Evolutionary conservation across 2,113 vertebrate genomes (phyloP).

Genomic region (Oncorhynchus clarkii): DNA sequence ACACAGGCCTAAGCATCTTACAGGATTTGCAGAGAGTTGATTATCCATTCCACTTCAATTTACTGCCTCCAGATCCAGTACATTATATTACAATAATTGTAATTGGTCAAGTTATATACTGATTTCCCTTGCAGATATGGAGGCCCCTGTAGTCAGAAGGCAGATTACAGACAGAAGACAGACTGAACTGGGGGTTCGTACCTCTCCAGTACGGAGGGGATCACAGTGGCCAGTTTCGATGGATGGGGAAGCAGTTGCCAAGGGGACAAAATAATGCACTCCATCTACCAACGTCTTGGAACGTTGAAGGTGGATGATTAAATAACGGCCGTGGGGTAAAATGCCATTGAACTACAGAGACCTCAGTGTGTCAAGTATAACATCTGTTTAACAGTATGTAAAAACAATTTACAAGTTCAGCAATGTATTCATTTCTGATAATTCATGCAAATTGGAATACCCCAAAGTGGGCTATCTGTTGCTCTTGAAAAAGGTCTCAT

Average conservation of each 20-base stretch:
- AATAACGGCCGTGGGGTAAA: constrained; percentile 85
- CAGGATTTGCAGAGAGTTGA: background rate
- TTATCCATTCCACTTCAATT: too few species aligned
- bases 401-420: background rate
- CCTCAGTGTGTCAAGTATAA: background rate
- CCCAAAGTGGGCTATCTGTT: background rate
- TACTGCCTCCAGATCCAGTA: too few species aligned
- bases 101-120: background rate
- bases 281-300: constrained; percentile 86
- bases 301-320: constrained; percentile 96
- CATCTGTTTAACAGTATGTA: background rate
- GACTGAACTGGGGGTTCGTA: constrained; percentile 90
- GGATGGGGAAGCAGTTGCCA: constrained; percentile 96
- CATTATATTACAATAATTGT: background rate
- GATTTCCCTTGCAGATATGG: constrained; percentile 78
- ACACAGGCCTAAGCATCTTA: background rate
- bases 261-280: constrained; percentile 89
- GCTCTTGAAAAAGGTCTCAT: background rate
- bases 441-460: background rate
- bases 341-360: background rate
- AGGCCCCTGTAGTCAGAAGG: constrained; percentile 93
- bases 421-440: background rate
- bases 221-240: constrained; percentile 92
- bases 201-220: constrained; percentile 86
- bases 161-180: constrained; percentile 76